These are phyloP conservation scores for Pygathrix nemaeus DNA, from an alignment of 2,113 vertebrate species.

Conservation along the genomic window DNA sequence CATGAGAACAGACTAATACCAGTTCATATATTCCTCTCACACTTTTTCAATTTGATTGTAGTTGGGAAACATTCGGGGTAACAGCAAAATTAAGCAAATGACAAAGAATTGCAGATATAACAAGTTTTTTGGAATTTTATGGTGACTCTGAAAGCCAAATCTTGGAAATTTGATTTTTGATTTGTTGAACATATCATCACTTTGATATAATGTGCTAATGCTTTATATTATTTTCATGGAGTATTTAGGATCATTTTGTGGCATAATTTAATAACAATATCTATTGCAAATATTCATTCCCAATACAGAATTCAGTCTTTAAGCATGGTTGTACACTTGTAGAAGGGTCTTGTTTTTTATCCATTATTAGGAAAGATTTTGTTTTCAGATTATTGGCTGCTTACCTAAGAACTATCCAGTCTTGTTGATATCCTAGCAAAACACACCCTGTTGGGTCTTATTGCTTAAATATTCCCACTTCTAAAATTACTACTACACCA, in stretches of 20 bases:
- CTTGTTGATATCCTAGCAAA: conserved; percentile 60
- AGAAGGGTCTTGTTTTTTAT: neutral
- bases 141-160: neutral
- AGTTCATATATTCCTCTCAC: neutral
- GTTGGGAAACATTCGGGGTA: neutral
- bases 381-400: conserved; percentile 59
- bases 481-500: conserved; percentile 77
- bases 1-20: no score
- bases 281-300: neutral
- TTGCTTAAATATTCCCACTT: conserved; percentile 77
- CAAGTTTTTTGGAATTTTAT: neutral
- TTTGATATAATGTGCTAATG: conserved; percentile 40
- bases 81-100: neutral
- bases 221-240: conserved; percentile 23
- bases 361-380: conserved; percentile 23
- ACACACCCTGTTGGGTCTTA: conserved; percentile 71
- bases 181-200: conserved; percentile 19
- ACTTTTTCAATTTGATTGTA: conserved; percentile 23
- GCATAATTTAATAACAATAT: neutral
- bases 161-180: conserved; percentile 10
- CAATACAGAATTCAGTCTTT: neutral
- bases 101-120: neutral
- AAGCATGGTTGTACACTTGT: neutral
- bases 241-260: neutral
- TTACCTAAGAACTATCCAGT: conserved; percentile 26